Evolutionary conservation across 1,140 invertebrate genomes (phyloP).

Genomic region (Neuroterus valhalla): DNA sequence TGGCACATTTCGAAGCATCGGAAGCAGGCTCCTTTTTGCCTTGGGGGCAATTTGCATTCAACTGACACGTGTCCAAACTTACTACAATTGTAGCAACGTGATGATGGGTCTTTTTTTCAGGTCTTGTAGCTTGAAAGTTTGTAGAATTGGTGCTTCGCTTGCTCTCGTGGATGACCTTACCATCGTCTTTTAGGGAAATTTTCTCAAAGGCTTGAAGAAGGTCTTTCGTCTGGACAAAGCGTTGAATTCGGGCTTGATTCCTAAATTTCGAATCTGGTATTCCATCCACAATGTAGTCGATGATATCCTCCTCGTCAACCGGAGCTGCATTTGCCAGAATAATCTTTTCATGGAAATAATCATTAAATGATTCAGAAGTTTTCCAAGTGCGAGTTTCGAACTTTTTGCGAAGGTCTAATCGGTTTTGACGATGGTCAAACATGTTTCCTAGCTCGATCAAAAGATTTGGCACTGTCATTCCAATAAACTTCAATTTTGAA

Average conservation of each 20-base stretch:
- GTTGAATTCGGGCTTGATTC: constrained; percentile 37
- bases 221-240: constrained; percentile 1
- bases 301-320: constrained; percentile 41
- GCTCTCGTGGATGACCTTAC: not conserved
- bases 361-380: no score
- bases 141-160: not conserved
- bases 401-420: constrained; percentile 24
- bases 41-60: not conserved
- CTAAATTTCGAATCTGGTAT: constrained; percentile 40
- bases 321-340: constrained; percentile 38
- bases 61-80: not conserved
- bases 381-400: constrained; percentile 38
- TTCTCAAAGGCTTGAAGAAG: constrained; percentile 40
- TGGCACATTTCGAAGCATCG: not conserved
- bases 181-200: constrained; percentile 24
- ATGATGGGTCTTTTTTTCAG: not conserved
- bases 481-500: constrained; percentile 37
- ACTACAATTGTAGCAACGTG: constrained; percentile 16
- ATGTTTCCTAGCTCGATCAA: constrained; percentile 30
- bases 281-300: constrained; percentile 48
- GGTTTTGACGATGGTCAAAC: constrained; percentile 13
- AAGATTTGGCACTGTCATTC: not conserved
- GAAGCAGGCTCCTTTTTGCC: constrained; percentile 1
- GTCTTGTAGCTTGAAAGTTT: not conserved
- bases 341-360: constrained; percentile 47